These are phyloP conservation scores for Pterophyllum scalare DNA, from an alignment of 2,113 vertebrate species.

Conservation along the genomic window DNA sequence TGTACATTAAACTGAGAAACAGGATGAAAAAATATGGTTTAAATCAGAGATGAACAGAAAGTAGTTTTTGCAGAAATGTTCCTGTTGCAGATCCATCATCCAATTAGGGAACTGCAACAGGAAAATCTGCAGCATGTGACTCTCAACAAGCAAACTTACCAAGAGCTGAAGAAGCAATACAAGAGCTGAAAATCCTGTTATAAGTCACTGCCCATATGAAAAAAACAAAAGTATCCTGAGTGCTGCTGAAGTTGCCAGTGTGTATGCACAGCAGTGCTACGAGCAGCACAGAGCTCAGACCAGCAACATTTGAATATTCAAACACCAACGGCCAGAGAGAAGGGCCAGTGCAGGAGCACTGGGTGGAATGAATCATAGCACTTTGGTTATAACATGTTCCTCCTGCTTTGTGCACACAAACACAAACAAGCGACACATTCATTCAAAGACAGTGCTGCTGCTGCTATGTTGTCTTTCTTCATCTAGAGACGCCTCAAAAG, in stretches of 20 bases:
- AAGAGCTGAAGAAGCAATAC: not conserved
- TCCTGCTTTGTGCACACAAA: constrained; percentile 15
- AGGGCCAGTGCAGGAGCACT: constrained; percentile 24
- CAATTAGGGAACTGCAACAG: not conserved
- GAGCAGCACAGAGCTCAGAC: constrained; percentile 21
- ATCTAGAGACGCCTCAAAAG: not conserved
- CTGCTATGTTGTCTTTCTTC: not conserved
- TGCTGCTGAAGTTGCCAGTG: constrained; percentile 16
- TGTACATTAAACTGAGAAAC: not conserved
- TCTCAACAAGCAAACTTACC: constrained; percentile 53
- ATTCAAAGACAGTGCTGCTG: constrained; percentile 11
- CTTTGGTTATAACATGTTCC: not conserved
- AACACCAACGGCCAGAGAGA: constrained; percentile 66
- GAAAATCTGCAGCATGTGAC: constrained; percentile 12
- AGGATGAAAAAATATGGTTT: not conserved
- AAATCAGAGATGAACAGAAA: not conserved
- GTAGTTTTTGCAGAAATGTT: not conserved
- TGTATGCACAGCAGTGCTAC: not conserved
- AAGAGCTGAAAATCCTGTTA: not conserved
- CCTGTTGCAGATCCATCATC: not conserved
- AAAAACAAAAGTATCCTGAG: constrained; percentile 14
- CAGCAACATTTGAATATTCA: constrained; percentile 76
- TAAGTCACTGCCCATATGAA: not conserved
- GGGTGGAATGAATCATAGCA: constrained; percentile 61
- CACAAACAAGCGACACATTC: not conserved